These are phyloP conservation scores for Teleogryllus oceanicus DNA, from an alignment of 2,888 invertebrate genomes.

Conservation along the genomic window DNA sequence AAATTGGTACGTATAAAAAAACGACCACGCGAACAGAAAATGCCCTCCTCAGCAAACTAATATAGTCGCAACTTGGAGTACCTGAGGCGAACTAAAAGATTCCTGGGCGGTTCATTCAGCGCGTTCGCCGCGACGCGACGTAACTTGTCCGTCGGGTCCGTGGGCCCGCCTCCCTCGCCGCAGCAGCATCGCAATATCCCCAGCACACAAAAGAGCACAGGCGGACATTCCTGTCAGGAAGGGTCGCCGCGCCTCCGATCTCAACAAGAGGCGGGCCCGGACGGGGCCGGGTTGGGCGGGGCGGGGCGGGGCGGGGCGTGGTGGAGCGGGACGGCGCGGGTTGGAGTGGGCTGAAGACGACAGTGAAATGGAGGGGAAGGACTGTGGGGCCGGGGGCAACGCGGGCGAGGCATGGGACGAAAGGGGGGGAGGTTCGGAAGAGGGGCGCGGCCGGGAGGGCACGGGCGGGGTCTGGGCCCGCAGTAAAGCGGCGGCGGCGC, in stretches of 20 bases:
- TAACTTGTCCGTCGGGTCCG: not conserved
- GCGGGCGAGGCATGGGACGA: not conserved
- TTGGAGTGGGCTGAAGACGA: not conserved
- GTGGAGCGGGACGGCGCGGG: not conserved
- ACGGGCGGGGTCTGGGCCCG: not conserved
- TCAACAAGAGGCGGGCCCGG: not conserved
- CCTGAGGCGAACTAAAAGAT: too few species aligned
- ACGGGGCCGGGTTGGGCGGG: not conserved
- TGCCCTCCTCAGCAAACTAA: too few species aligned
- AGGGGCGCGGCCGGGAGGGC: not conserved
- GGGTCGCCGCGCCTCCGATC: not conserved
- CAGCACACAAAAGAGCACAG: not conserved
- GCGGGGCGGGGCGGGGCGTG: not conserved
- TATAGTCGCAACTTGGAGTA: too few species aligned
- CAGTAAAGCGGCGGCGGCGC: conserved; percentile 4
- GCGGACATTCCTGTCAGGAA: not conserved
- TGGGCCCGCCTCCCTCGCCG: not conserved
- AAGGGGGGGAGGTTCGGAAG: not conserved
- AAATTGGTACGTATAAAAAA: too few species aligned
- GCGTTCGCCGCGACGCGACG: too few species aligned
- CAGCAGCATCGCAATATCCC: not conserved
- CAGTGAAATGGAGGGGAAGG: not conserved
- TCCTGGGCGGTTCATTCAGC: too few species aligned
- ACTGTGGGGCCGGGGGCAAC: too few species aligned
- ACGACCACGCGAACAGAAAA: too few species aligned